Evolutionary conservation across 2,888 invertebrate genomes (phyloP).

Genomic region (Nemurella pictetii): DNA sequence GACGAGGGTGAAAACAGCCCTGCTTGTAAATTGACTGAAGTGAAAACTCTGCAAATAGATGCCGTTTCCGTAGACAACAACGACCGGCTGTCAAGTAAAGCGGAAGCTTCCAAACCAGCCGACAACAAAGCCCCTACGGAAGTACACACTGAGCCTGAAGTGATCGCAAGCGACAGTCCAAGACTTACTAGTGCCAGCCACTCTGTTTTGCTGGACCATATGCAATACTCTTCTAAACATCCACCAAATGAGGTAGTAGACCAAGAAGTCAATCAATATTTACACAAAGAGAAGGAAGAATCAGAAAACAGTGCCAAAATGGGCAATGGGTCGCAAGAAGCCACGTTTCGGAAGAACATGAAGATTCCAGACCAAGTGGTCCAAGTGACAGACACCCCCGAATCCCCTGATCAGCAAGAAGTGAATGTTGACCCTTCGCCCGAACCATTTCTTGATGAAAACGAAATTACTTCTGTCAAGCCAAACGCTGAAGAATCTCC

Average conservation of each 20-base stretch:
- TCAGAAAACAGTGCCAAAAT: background rate
- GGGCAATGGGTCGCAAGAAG: background rate
- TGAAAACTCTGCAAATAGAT: background rate
- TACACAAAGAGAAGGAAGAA: background rate
- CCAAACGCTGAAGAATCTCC: background rate
- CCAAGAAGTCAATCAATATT: background rate
- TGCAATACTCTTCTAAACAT: background rate
- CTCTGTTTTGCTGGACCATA: background rate
- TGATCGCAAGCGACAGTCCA: background rate
- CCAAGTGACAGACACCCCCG: slow-evolving; percentile 55
- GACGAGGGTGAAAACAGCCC: background rate
- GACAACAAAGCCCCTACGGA: background rate
- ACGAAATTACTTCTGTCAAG: background rate
- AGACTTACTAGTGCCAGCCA: background rate
- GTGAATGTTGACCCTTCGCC: slow-evolving; percentile 54
- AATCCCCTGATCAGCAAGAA: slow-evolving; percentile 60
- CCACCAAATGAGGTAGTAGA: background rate
- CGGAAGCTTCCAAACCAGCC: background rate
- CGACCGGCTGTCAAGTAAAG: background rate
- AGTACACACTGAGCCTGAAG: background rate
- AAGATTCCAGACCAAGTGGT: slow-evolving; percentile 45
- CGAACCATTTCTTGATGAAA: slow-evolving; percentile 49
- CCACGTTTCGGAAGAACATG: background rate
- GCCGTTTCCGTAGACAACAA: background rate
- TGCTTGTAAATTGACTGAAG: background rate